These are phyloP conservation scores for Panthera uncia DNA, from an alignment of 2,113 vertebrate genomes.

Conservation along the genomic window DNA sequence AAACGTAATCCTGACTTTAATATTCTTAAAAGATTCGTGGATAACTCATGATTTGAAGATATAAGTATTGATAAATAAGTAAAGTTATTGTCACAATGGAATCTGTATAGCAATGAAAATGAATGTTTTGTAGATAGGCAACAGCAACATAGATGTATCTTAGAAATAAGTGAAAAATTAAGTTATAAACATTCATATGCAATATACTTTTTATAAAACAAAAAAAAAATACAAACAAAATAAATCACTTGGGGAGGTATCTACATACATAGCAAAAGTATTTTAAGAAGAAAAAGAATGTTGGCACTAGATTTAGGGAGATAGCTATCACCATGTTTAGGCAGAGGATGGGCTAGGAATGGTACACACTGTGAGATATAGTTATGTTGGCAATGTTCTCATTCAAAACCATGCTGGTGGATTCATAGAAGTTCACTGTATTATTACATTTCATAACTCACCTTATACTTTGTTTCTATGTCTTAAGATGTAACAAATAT, in stretches of 20 bases:
- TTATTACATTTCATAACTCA: neutral
- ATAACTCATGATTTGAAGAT: neutral
- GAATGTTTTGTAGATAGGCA: neutral
- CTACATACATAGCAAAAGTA: neutral
- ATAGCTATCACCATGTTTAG: neutral
- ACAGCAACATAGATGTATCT: neutral
- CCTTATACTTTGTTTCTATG: neutral
- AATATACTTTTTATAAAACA: neutral
- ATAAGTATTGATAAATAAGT: neutral
- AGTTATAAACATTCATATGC: neutral
- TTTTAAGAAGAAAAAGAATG: neutral
- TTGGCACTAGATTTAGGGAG: neutral
- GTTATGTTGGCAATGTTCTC: neutral
- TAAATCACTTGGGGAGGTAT: neutral
- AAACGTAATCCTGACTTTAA: neutral
- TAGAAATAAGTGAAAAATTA: neutral
- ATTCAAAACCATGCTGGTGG: neutral
- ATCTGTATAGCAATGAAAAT: neutral
- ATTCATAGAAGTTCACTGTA: neutral
- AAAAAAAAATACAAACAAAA: neutral
- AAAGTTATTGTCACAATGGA: neutral
- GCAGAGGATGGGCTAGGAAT: neutral
- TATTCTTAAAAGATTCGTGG: neutral
- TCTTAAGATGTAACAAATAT: neutral
- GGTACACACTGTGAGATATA: accelerated